Evolutionary conservation across 2,888 invertebrate species (phyloP).

Genomic region (Leptopilina drosophilae): DNA sequence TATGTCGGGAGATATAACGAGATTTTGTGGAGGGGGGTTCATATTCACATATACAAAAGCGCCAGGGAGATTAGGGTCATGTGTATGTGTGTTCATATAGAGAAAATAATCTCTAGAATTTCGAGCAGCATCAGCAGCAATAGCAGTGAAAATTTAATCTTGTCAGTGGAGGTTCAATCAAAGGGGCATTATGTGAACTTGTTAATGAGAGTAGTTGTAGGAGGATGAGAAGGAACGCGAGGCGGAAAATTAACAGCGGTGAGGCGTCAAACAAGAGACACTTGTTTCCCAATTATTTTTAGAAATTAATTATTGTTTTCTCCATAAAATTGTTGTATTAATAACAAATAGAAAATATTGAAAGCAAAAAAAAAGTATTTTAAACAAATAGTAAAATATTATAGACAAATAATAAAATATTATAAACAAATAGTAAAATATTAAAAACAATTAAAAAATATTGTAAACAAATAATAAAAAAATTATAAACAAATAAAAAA

Average conservation of each 20-base stretch:
- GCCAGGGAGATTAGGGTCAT: constrained; percentile 7
- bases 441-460: no score
- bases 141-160: constrained; percentile 24
- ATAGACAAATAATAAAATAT: no score
- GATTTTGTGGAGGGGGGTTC: neutral
- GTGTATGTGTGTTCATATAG: neutral
- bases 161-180: constrained; percentile 20
- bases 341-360: neutral
- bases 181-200: constrained; percentile 37
- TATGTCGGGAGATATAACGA: neutral
- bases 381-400: no score
- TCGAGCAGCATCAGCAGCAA: neutral
- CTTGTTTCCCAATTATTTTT: neutral
- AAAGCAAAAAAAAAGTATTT: no score
- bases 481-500: no score
- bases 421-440: no score
- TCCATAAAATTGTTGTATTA: neutral
- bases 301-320: neutral
- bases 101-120: constrained; percentile 31
- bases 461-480: no score
- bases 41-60: neutral
- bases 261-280: constrained; percentile 14
- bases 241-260: constrained; percentile 24
- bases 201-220: constrained; percentile 10
- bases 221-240: neutral